Conservation (phyloP, 2,797 vertebrate species). For the Eulemur mongoz region DNA sequence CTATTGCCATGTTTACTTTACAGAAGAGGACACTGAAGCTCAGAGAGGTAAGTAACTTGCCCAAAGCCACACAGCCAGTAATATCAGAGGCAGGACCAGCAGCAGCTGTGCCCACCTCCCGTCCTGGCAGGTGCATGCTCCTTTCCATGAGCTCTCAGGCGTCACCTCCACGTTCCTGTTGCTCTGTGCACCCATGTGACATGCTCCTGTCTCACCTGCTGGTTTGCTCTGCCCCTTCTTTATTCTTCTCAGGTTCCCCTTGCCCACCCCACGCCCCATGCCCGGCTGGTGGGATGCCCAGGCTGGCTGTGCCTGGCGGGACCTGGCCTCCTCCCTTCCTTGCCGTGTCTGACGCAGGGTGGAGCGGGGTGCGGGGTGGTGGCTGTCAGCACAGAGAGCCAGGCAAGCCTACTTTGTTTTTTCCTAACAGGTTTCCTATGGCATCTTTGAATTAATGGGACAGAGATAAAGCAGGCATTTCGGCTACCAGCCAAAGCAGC, state of each 20-base stretch:
- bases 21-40: background rate
- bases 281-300: background rate
- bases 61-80: background rate
- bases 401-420: background rate
- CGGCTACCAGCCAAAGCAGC: background rate
- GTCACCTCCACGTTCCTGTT: background rate
- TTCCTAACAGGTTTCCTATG: background rate
- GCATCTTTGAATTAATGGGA: conserved; percentile 50
- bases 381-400: rapidly evolving
- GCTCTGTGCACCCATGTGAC: background rate
- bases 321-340: background rate
- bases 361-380: background rate
- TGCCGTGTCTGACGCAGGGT: background rate
- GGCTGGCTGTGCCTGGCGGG: background rate
- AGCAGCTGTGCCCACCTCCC: too few relatives aligned
- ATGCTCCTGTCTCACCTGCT: rapidly evolving
- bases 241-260: background rate
- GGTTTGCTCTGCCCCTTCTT: background rate
- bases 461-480: conserved; percentile 53
- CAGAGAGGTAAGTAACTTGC: background rate
- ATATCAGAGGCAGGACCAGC: background rate
- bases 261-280: rapidly evolving
- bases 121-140: rapidly evolving
- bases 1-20: background rate
- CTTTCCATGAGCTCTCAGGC: background rate